Evolutionary conservation across 2,888 invertebrate species (phyloP), one percentile per base, ranked within the genome.

Genomic region (Philonicus albiceps): DNA sequence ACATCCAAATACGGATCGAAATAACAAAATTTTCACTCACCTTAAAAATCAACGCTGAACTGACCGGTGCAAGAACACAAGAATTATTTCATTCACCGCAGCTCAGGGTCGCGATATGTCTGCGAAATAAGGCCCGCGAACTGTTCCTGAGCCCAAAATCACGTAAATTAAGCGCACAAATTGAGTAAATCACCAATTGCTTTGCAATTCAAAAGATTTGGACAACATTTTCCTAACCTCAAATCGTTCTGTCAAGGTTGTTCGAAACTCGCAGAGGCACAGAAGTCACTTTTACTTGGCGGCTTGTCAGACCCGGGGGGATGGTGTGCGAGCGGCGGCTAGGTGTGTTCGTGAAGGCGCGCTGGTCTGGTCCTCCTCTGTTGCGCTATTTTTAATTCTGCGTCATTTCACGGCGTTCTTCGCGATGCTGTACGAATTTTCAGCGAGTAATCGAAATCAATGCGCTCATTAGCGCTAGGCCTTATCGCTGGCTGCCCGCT

Each of bases 381-480:
- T 86, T 85, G 86, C 83, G 86, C 86, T 87, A 87, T 87, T 87
- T 87, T 87, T 87, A 87, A 86, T 87, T 87, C 86, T 87, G 87
- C 87, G 87, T 87, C 87, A 87, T 86, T 86, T 74, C 74, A 53
- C 75, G 55, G 83, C 81, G 40, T 73, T 64, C 37, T 40, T 84
- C 84, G 16, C 40, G 37, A 64, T 64, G 13, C 27, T 19, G 64
- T 11, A 64, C 64, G 22, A 27, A 64, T 64, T 27, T 64, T 64
- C 27, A 19, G 27, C 64, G 22, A 27, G 2, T 2, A 64, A 64
- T 64, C 22, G 11, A 5, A 64, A 64, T 64, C 64, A 7, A 27
- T 27, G 27, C 22, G 27, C 64, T 64, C 64, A 22, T 22, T 64
- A 64, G 6, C n/a, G n/a, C 49, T 49, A n/a, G 6, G n/a, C 49